Evolutionary conservation across 2,113 vertebrate species (phyloP), one percentile per base, ranked within the genome.

Genomic region (Carollia perspicillata): DNA sequence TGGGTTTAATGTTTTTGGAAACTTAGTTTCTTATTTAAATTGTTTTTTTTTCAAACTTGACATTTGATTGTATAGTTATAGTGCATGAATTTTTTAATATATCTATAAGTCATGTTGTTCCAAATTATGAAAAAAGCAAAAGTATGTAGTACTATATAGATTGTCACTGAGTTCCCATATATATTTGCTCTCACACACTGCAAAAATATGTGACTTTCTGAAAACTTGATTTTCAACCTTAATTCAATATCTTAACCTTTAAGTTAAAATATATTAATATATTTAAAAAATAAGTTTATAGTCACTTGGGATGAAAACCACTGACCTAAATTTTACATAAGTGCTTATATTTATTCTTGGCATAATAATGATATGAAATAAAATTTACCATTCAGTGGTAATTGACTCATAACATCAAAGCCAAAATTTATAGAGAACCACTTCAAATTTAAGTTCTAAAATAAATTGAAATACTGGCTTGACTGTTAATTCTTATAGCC

Each of bases 391-490:
- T n/a, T 83, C 22, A 20, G 10, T 84, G 53, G 9, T n/a, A 85
- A 81, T 33, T 58, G 35, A 47, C 37, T 84, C 66, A 35, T 72
- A 65, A 68, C 47, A 37, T 84, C 37, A 80, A 87, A 77, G 75
- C 37, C 74, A 40, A 96, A 92, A 93, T 33, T 77, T n/a, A 42
- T 63, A 79, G 72, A 84, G 17, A 81, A 60, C 8, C 30, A 85
- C 28, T 80, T 88, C 40, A 63, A 95, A 80, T 92, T 63, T 90
- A 94, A 81, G 4, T 63, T 78, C 78, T 84, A 85, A 93, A 88
- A 49, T 80, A 71, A 93, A 90, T 23, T 18, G 12, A 75, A 90
- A 84, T 90, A 86, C n/a, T 66, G 26, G 3, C 28, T 74, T 85
- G 23, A 30, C 22, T 40, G 2, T 33, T 5, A 68, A 58, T 0